A percentile compares a stretch with the other conserved stretches of the same genome.
These are phyloP conservation scores for Pterophyllum scalare DNA, from an alignment of 2,113 vertebrate species.

Conservation along the genomic window DNA sequence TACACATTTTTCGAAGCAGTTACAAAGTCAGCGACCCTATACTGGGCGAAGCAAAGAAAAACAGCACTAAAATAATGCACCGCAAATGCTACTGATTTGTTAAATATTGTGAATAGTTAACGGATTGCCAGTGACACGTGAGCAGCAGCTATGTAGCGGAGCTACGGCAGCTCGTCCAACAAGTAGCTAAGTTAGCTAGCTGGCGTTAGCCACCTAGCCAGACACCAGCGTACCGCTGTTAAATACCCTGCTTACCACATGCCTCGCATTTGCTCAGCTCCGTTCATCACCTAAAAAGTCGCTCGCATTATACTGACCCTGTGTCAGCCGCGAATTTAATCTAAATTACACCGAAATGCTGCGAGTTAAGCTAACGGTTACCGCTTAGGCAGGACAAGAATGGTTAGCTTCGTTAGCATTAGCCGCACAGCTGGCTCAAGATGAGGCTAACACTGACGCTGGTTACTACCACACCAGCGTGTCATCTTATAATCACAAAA, in stretches of 20 bases:
- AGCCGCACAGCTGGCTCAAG: conserved; percentile 71
- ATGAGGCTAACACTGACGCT: conserved; percentile 48
- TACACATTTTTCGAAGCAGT: too few species aligned
- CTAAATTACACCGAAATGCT: background rate
- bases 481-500: conserved; percentile 27
- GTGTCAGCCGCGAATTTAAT: background rate
- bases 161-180: conserved; percentile 38
- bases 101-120: conserved; percentile 34
- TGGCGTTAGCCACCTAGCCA: conserved; percentile 38
- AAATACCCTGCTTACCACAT: background rate
- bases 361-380: conserved; percentile 13
- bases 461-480: conserved; percentile 14
- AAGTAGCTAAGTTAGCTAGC: conserved; percentile 54
- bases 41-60: fast-evolving
- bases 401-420: conserved; percentile 64
- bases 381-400: background rate
- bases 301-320: fast-evolving
- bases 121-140: conserved; percentile 77
- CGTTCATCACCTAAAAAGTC: background rate
- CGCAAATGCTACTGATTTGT: background rate
- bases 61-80: fast-evolving
- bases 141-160: conserved; percentile 64
- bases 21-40: fast-evolving
- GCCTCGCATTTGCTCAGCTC: fast-evolving
- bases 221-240: background rate